Percentiles rank a stretch among this genome's conserved stretches.
These are phyloP conservation scores for Microtus richardsoni DNA, from an alignment of 2,113 vertebrate species.

Conservation along the genomic window DNA sequence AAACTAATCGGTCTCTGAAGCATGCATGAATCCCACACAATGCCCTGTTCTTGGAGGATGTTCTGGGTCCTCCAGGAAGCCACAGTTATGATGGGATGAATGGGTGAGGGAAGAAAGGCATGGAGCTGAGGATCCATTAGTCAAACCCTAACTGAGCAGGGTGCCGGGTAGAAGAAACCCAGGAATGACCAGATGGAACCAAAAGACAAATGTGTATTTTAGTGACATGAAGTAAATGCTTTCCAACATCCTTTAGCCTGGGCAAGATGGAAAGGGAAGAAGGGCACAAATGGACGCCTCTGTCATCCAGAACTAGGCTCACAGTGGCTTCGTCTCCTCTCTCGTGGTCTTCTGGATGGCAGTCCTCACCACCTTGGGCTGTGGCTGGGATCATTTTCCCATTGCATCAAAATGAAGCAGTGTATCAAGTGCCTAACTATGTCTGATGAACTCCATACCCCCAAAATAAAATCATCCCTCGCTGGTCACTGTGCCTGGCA, in stretches of 20 bases:
- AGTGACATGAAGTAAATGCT: slow-evolving; percentile 61
- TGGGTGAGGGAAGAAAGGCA: slow-evolving; percentile 66
- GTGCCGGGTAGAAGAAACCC: slow-evolving; percentile 48
- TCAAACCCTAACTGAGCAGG: slow-evolving; percentile 50
- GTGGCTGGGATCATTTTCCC: background rate
- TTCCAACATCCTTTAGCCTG: slow-evolving; percentile 55
- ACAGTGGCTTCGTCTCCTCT: background rate
- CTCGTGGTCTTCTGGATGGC: accelerated
- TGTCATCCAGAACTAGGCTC: background rate
- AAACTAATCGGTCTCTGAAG: slow-evolving; percentile 56
- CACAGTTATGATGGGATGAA: slow-evolving; percentile 79
- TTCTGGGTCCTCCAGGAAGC: slow-evolving; percentile 76
- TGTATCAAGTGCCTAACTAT: background rate
- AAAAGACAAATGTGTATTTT: slow-evolving; percentile 71
- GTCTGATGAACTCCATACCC: background rate
- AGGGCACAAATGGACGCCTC: too few relatives aligned
- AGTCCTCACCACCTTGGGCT: background rate
- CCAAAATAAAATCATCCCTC: background rate
- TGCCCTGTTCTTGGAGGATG: slow-evolving; percentile 78
- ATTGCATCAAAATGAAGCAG: background rate
- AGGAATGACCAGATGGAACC: background rate
- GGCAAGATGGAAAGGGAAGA: background rate
- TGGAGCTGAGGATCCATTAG: slow-evolving; percentile 54
- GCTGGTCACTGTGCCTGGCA: background rate
- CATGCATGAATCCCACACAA: slow-evolving; percentile 77